These are phyloP conservation scores for Meloidogyne hapla DNA, from an alignment of 1,140 invertebrate genomes.

Conservation along the genomic window DNA sequence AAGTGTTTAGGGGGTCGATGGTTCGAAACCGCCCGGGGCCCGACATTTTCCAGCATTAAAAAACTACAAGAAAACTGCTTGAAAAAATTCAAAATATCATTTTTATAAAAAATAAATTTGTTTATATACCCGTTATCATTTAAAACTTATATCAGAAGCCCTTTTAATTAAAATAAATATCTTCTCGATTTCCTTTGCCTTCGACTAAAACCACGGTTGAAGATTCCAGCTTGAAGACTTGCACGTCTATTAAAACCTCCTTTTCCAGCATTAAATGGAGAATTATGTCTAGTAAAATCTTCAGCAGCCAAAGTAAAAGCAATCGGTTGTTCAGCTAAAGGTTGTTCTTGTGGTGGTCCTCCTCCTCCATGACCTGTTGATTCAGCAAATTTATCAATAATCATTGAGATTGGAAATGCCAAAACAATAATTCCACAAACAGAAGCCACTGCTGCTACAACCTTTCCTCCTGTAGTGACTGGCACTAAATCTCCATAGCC, in stretches of 20 bases:
- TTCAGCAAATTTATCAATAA: conserved; percentile 59
- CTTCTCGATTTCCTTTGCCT: conserved; percentile 23
- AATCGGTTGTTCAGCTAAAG: conserved; percentile 10
- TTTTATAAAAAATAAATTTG: no score
- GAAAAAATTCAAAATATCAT: no score
- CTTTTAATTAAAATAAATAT: conserved; percentile 35
- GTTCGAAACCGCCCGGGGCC: no score
- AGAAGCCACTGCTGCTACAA: conserved; percentile 50
- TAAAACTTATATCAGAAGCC: conserved; percentile 2
- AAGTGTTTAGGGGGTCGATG: no score
- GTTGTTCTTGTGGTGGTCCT: not conserved
- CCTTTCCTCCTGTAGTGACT: conserved; percentile 52
- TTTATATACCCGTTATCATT: conserved; percentile 1
- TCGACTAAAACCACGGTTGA: not conserved
- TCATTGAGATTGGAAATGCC: conserved; percentile 60
- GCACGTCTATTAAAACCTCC: not conserved
- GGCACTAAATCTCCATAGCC: conserved; percentile 85
- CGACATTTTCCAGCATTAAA: no score
- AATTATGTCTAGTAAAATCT: conserved; percentile 28
- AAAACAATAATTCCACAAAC: conserved; percentile 56
- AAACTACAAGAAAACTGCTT: no score
- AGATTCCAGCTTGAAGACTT: conserved; percentile 12
- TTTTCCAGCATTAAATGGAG: not conserved
- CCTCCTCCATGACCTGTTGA: conserved; percentile 42
- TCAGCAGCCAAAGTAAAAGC: conserved; percentile 18